Conservation (phyloP, 2,888 invertebrate species). For the Leptodirus hochenwartii region DNA sequence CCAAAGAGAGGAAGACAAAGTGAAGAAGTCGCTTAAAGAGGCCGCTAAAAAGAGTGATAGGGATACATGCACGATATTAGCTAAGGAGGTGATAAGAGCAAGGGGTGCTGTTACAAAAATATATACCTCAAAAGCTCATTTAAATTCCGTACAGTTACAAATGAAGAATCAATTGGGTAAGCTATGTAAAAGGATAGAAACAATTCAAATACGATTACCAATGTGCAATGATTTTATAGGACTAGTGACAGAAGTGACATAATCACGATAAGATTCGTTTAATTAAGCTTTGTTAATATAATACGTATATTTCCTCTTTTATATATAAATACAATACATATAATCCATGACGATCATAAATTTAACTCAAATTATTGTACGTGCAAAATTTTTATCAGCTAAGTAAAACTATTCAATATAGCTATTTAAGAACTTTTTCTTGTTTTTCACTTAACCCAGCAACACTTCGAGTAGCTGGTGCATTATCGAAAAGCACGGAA, state of each 20-base stretch:
- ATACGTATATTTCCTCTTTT: slow-evolving; percentile 6
- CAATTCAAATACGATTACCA: background rate
- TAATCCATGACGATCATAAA: too few relatives aligned
- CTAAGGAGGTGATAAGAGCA: slow-evolving; percentile 80
- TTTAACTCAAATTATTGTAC: too few relatives aligned
- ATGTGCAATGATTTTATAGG: too few relatives aligned
- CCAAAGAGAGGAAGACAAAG: slow-evolving; percentile 93
- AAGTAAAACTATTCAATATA: too few relatives aligned
- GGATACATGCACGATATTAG: slow-evolving; percentile 83
- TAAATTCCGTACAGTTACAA: slow-evolving; percentile 89
- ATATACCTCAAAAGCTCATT: slow-evolving; percentile 89
- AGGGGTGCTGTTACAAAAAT: slow-evolving; percentile 80
- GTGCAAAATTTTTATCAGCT: too few relatives aligned
- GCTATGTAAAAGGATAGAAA: slow-evolving; percentile 14
- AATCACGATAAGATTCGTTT: too few relatives aligned
- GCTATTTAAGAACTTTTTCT: too few relatives aligned
- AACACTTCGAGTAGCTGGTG: slow-evolving; percentile 83
- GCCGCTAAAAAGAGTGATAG: slow-evolving; percentile 90
- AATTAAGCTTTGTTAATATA: too few relatives aligned
- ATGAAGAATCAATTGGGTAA: slow-evolving; percentile 95
- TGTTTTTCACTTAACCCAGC: slow-evolving; percentile 35
- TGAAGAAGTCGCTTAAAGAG: slow-evolving; percentile 82
- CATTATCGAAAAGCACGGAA: slow-evolving; percentile 88
- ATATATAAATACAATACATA: too few relatives aligned
- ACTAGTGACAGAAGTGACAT: too few relatives aligned